Evolutionary conservation across 2,113 vertebrate species (phyloP), one percentile per base, ranked within the genome.

Genomic region (Athene noctua): DNA sequence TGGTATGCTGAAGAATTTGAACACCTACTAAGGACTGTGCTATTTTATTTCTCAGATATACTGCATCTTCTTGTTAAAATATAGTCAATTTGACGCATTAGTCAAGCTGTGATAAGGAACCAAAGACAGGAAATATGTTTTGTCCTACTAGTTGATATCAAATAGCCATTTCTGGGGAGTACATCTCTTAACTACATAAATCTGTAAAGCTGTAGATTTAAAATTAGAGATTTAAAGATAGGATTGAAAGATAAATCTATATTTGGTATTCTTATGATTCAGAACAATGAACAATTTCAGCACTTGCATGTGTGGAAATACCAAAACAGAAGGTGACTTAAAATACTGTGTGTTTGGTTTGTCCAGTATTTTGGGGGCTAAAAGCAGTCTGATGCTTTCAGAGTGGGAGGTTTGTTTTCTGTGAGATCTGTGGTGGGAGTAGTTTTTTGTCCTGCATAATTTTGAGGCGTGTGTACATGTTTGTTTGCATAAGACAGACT

Each of bases 401-500:
- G 70, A 68, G 25, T 68, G 17, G 22, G 47, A 49, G 36, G 20
- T 94, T 95, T 92, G 57, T 94, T 80, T 91, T 79, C 36, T 81
- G 62, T 52, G 10, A 29, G 11, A 8, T 74, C 62, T 82, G 40
- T 85, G 73, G 58, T 5, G 4, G 47, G 27, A 81, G 19, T 25
- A 55, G 5, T 32, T 61, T 90, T 67, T 75, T 79, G 13, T 44
- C 49, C 42, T 80, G 40, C 2, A 0, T 91, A 58, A 63, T 72
- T 89, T 87, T 62, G 46, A 82, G 80, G 62, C 0, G 7, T 72
- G 36, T 42, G 42, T 58, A 65, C 46, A 7, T n/a, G 25, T 94
- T 79, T 94, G 91, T 95, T 95, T 96, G 77, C 55, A 34, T 82
- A 95, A 87, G 77, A 11, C 58, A 87, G 58, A n/a, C 70, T 91